phyloP scores from a whole-genome alignment of 2,888 invertebrate genomes.

The Anaspis maculata region DNA sequence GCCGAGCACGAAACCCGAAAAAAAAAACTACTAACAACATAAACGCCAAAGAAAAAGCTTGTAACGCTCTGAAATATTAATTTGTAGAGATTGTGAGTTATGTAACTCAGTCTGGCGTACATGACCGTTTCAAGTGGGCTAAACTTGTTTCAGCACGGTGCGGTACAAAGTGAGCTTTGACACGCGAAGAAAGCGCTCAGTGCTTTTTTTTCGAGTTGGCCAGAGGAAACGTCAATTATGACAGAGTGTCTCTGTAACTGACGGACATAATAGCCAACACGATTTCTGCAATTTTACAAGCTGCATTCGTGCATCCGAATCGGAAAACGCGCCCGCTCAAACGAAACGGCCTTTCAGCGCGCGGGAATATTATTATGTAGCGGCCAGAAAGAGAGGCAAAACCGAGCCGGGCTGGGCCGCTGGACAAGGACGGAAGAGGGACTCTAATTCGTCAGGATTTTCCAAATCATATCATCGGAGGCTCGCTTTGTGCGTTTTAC shows the following conservation, averaged over 20 bases:
- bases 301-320: too few relatives aligned
- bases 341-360: too few relatives aligned
- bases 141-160: conserved; percentile 11
- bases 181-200: conserved; percentile 22
- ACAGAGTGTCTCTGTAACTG: too few relatives aligned
- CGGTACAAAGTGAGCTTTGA: conserved; percentile 18
- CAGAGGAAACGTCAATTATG: too few relatives aligned
- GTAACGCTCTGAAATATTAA: conserved; percentile 31
- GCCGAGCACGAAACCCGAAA: conserved; percentile 3
- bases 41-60: conserved; percentile 8
- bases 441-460: conserved; percentile 22
- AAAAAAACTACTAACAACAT: conserved; percentile 10
- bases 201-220: too few relatives aligned
- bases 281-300: too few relatives aligned
- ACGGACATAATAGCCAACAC: too few relatives aligned
- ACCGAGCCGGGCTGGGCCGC: too few relatives aligned
- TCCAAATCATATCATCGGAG: conserved; percentile 31
- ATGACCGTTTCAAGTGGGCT: conserved; percentile 33
- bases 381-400: too few relatives aligned
- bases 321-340: too few relatives aligned
- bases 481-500: conserved; percentile 24
- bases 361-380: too few relatives aligned
- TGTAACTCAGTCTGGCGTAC: conserved; percentile 30
- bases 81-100: conserved; percentile 39
- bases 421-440: too few relatives aligned